phyloP scores from a whole-genome alignment of 2,888 invertebrate species.

The Lasioglossum oenotherae region DNA sequence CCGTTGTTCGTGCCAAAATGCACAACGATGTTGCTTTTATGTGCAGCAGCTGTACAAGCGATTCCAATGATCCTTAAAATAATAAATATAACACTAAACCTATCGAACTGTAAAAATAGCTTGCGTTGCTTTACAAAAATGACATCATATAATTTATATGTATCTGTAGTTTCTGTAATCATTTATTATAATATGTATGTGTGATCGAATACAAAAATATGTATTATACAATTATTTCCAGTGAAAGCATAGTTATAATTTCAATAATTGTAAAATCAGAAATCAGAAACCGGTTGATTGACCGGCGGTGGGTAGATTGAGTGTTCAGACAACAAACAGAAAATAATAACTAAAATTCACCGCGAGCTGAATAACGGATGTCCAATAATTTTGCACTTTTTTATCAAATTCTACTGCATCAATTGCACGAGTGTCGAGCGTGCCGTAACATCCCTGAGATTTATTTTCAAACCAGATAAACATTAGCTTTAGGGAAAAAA shows the following conservation, averaged over 20 bases:
- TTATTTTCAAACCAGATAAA: background rate
- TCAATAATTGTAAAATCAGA: too few relatives aligned
- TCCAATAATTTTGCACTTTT: background rate
- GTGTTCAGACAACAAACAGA: background rate
- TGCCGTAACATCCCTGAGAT: background rate
- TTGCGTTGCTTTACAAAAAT: too few relatives aligned
- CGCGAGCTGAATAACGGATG: background rate
- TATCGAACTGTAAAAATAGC: too few relatives aligned
- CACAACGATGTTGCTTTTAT: background rate
- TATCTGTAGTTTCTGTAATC: too few relatives aligned
- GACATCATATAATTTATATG: too few relatives aligned
- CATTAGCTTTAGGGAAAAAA: background rate
- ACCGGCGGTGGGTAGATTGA: too few relatives aligned
- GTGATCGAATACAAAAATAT: too few relatives aligned
- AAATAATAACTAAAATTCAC: background rate
- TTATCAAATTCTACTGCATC: background rate
- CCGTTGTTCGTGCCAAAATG: background rate
- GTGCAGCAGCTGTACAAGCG: background rate
- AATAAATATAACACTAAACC: background rate
- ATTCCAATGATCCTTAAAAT: background rate
- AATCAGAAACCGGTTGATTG: too few relatives aligned
- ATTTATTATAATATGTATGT: too few relatives aligned
- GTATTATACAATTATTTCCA: too few relatives aligned
- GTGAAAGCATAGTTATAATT: too few relatives aligned
- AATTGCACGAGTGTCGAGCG: background rate